Percentiles rank a stretch among this genome's conserved stretches.
Conservation (phyloP, 1,140 invertebrate species). For the Drosophila repleta region DNA sequence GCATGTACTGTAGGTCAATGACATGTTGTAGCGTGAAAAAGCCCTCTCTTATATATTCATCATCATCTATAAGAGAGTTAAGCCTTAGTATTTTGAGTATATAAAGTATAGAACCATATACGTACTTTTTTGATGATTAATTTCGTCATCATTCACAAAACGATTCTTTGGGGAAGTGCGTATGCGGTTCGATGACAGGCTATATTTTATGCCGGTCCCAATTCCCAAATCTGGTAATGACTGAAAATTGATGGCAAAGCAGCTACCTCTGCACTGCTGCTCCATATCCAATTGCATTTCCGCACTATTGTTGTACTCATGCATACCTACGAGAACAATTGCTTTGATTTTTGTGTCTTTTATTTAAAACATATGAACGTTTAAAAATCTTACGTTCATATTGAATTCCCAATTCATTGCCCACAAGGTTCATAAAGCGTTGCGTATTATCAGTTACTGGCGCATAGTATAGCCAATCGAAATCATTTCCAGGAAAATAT, state of each 20-base stretch:
- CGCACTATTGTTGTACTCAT: conserved; percentile 57
- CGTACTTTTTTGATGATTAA: conserved; percentile 64
- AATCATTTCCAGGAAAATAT: conserved; percentile 64
- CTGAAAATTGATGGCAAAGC: conserved; percentile 60
- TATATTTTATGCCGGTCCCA: conserved; percentile 45
- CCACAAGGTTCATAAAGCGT: conserved; percentile 75
- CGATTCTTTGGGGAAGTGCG: conserved; percentile 65
- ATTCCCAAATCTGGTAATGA: conserved; percentile 28
- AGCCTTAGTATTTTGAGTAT: background rate
- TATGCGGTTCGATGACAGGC: conserved; percentile 63
- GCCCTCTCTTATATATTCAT: conserved; percentile 69
- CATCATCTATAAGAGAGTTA: conserved; percentile 55
- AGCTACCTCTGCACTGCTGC: conserved; percentile 59
- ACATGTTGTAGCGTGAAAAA: conserved; percentile 68
- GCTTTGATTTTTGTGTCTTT: background rate
- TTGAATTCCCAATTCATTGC: conserved; percentile 71
- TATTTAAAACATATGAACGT: background rate
- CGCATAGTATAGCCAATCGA: conserved; percentile 77
- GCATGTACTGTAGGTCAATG: conserved; percentile 68
- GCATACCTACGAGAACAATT: conserved; percentile 30
- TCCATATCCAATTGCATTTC: conserved; percentile 71
- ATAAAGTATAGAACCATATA: background rate
- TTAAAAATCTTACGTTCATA: conserved; percentile 71
- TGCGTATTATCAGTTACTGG: conserved; percentile 70
- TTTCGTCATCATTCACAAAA: conserved; percentile 71